These are phyloP conservation scores for Lomographa bimaculata DNA, from an alignment of 2,888 invertebrate genomes.

Conservation along the genomic window DNA sequence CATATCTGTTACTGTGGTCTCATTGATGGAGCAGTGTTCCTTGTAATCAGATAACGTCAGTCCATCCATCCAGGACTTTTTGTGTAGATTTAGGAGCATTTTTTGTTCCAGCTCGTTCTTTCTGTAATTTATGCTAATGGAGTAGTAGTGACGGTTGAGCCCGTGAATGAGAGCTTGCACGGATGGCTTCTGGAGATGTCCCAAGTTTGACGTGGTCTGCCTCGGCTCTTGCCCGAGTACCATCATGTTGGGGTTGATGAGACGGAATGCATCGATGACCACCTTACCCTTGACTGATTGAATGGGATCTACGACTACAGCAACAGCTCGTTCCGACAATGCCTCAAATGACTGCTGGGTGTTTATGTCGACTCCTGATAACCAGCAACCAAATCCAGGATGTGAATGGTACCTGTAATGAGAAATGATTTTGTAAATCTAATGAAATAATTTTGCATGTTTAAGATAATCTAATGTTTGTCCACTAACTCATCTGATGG, in stretches of 20 bases:
- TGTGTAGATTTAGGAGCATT: conserved; percentile 99
- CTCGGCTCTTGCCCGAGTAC: conserved; percentile 99
- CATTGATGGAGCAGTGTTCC: conserved; percentile 96
- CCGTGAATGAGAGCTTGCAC: conserved; percentile 99
- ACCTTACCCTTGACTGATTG: conserved; percentile 99
- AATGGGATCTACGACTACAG: conserved; percentile 99
- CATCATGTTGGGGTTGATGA: conserved; percentile 99
- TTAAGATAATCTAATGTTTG: too few species aligned
- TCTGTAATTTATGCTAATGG: conserved; percentile 99
- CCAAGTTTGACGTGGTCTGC: conserved; percentile 99
- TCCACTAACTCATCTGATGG: too few species aligned
- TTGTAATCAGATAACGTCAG: conserved; percentile 95
- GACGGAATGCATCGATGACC: conserved; percentile 99
- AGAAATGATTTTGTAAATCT: conserved; percentile 2
- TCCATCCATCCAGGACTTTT: conserved; percentile 99
- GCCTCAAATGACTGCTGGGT: conserved; percentile 99
- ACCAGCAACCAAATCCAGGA: conserved; percentile 99
- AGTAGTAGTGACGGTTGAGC: conserved; percentile 99
- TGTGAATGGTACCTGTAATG: conserved; percentile 96
- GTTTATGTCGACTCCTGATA: conserved; percentile 99
- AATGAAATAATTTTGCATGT: too few species aligned
- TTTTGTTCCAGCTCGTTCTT: conserved; percentile 99
- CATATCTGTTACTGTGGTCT: conserved; percentile 97
- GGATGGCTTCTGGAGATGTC: conserved; percentile 99
- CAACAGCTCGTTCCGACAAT: conserved; percentile 98